Evolutionary conservation across 2,797 vertebrate genomes (phyloP).

Genomic region (Thalassophryne amazonica): DNA sequence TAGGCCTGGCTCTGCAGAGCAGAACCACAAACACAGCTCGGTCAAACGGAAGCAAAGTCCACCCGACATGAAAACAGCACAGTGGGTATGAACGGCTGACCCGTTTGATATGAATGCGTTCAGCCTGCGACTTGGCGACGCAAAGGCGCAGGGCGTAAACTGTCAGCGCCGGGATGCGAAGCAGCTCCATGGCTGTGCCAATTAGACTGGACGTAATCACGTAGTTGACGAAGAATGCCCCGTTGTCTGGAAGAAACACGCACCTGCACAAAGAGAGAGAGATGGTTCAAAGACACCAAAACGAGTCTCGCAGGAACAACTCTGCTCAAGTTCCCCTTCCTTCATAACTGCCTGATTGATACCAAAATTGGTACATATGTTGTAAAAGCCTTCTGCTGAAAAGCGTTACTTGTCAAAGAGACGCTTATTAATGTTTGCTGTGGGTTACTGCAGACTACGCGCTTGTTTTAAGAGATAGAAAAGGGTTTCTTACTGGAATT

Average conservation of each 20-base stretch:
- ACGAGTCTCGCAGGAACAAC: too few relatives aligned
- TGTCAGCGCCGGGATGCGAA: slow-evolving; percentile 87
- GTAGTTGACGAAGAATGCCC: slow-evolving; percentile 96
- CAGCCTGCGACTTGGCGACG: slow-evolving; percentile 90
- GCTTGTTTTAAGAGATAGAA: not conserved
- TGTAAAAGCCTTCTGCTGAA: too few relatives aligned
- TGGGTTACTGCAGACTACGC: too few relatives aligned
- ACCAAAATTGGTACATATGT: too few relatives aligned
- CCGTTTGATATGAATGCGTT: slow-evolving; percentile 91
- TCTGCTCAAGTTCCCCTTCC: too few relatives aligned
- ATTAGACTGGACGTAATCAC: slow-evolving; percentile 92
- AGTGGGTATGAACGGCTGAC: slow-evolving; percentile 56
- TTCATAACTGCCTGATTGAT: too few relatives aligned
- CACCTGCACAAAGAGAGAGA: slow-evolving; percentile 75
- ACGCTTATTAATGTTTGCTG: too few relatives aligned
- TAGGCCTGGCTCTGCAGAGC: slow-evolving; percentile 87
- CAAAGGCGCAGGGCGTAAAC: slow-evolving; percentile 88
- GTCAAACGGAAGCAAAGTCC: not conserved
- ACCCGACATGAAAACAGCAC: not conserved
- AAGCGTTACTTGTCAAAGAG: too few relatives aligned
- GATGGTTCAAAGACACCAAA: too few relatives aligned
- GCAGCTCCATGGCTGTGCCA: slow-evolving; percentile 91
- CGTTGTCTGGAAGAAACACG: slow-evolving; percentile 95
- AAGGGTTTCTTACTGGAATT: slow-evolving; percentile 89
- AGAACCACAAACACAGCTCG: slow-evolving; percentile 6